These are phyloP conservation scores for Oryzias celebensis DNA, from an alignment of 2,113 vertebrate species.

Conservation along the genomic window DNA sequence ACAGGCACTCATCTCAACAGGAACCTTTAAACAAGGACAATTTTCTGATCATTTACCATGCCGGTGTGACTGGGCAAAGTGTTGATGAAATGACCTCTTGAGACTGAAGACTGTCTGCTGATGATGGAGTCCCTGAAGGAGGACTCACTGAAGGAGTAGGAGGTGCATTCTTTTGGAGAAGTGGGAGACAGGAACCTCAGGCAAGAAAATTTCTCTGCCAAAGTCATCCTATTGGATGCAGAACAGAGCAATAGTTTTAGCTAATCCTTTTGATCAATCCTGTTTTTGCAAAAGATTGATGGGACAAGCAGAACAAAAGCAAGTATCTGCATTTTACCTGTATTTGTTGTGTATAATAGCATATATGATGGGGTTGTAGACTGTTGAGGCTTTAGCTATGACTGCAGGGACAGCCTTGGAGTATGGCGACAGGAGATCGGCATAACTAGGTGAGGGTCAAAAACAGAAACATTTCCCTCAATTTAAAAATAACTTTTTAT, in stretches of 20 bases:
- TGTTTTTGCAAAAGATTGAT: not conserved
- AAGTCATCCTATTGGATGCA: conserved; percentile 79
- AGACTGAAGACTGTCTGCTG: conserved; percentile 69
- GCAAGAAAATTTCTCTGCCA: conserved; percentile 85
- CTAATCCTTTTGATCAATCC: not conserved
- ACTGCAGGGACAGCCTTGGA: conserved; percentile 89
- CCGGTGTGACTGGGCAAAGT: conserved; percentile 33
- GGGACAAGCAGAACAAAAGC: not conserved
- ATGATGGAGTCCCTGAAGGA: conserved; percentile 72
- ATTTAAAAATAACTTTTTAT: not conserved
- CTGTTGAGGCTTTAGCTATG: conserved; percentile 92
- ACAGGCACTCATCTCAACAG: not conserved
- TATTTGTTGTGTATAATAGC: conserved; percentile 93
- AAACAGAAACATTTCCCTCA: not conserved
- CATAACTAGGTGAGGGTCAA: conserved; percentile 73
- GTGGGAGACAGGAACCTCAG: conserved; percentile 79
- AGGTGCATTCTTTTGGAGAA: conserved; percentile 71
- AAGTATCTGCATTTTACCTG: conserved; percentile 73
- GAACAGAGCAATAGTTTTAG: not conserved
- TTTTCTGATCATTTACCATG: conserved; percentile 36
- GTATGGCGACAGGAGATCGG: conserved; percentile 84
- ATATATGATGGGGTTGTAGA: conserved; percentile 95
- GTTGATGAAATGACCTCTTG: conserved; percentile 55
- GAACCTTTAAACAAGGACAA: not conserved
- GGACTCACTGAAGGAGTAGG: conserved; percentile 79